These are phyloP conservation scores for Proctacanthus coquilletti DNA, from an alignment of 1,140 invertebrate genomes.

Conservation along the genomic window DNA sequence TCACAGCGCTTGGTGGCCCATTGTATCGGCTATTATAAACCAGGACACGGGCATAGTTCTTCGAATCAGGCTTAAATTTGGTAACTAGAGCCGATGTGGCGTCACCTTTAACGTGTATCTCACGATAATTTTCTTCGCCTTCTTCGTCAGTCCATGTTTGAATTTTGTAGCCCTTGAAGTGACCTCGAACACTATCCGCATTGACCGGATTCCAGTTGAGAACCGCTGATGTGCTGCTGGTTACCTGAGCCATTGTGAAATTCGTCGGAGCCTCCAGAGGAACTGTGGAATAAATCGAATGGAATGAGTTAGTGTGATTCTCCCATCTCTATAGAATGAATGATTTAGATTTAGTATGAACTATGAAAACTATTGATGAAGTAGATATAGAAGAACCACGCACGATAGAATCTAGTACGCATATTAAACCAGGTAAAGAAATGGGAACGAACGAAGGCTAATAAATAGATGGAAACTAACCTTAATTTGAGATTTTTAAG, in stretches of 20 bases:
- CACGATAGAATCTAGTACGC: no score
- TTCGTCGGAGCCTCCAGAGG: slow-evolving; percentile 69
- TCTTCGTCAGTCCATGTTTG: slow-evolving; percentile 84
- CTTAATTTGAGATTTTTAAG: no score
- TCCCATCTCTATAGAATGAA: no score
- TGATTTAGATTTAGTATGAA: no score
- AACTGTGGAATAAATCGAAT: slow-evolving; percentile 26
- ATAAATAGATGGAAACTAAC: no score
- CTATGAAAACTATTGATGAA: no score
- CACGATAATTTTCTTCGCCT: slow-evolving; percentile 53
- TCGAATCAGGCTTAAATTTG: slow-evolving; percentile 77
- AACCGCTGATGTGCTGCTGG: slow-evolving; percentile 55
- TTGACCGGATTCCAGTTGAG: slow-evolving; percentile 74
- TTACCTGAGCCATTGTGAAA: slow-evolving; percentile 61
- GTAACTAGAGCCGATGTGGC: slow-evolving; percentile 56
- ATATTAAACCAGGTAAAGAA: no score
- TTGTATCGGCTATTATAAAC: slow-evolving; percentile 84
- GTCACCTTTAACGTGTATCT: slow-evolving; percentile 63
- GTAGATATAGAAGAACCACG: no score
- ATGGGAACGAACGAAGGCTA: no score
- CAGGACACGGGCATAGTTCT: slow-evolving; percentile 77
- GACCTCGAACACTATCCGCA: slow-evolving; percentile 62
- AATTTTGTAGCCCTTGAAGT: slow-evolving; percentile 91
- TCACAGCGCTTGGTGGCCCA: slow-evolving; percentile 71
- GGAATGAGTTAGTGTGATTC: not conserved